Percentiles rank a stretch among this genome's conserved stretches.
These are phyloP conservation scores for Heterodera filipjevi DNA, from an alignment of 2,888 invertebrate species.

Conservation along the genomic window DNA sequence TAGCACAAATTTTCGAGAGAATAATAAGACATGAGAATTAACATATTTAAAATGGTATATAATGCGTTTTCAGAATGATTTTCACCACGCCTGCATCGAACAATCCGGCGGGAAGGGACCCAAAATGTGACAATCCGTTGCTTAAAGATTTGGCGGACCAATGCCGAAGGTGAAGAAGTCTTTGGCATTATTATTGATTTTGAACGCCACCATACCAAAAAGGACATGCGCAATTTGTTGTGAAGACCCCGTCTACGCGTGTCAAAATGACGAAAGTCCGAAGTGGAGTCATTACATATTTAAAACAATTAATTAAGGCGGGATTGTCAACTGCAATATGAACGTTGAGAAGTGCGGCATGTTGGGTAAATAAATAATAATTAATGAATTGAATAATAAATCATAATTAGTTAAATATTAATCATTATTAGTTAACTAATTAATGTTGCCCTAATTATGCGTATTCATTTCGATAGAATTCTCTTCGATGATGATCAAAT, in stretches of 20 bases:
- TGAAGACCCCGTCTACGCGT: slow-evolving; percentile 46
- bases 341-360: slow-evolving; percentile 40
- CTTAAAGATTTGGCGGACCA: slow-evolving; percentile 49
- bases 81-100: slow-evolving; percentile 41
- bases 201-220: not conserved
- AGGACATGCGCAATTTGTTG: slow-evolving; percentile 50
- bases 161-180: slow-evolving; percentile 34
- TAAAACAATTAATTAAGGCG: slow-evolving; percentile 38
- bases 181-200: not conserved
- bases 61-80: slow-evolving; percentile 36
- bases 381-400: too few relatives aligned
- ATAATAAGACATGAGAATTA: not conserved
- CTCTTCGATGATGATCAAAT: slow-evolving; percentile 47
- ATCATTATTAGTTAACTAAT: too few relatives aligned
- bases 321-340: slow-evolving; percentile 47
- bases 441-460: not conserved
- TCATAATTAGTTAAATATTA: too few relatives aligned
- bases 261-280: slow-evolving; percentile 50
- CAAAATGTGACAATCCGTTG: slow-evolving; percentile 46
- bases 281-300: too few relatives aligned
- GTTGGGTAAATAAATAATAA: not conserved
- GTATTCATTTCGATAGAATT: slow-evolving; percentile 36
- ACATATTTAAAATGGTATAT: not conserved
- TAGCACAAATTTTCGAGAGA: not conserved
- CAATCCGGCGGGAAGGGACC: slow-evolving; percentile 44